Percentiles rank a stretch among this genome's conserved stretches.
These are phyloP conservation scores for Sebastes alutus DNA, from an alignment of 2,797 vertebrate species.

Conservation along the genomic window DNA sequence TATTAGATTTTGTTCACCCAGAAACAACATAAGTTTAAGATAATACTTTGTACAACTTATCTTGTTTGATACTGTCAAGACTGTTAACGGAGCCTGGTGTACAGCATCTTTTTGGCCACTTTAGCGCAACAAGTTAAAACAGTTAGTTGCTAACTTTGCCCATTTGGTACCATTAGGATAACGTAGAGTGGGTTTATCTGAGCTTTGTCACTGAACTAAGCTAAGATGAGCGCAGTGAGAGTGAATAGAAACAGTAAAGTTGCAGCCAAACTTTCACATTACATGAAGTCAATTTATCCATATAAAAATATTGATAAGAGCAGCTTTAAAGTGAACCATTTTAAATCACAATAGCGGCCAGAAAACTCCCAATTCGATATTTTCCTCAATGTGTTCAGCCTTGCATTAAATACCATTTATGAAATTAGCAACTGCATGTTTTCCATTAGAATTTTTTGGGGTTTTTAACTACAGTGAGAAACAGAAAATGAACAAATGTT, in stretches of 20 bases:
- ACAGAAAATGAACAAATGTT: background rate
- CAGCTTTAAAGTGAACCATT: background rate
- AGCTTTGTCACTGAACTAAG: background rate
- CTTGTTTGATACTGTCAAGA: background rate
- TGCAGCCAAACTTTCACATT: background rate
- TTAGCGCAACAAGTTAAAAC: background rate
- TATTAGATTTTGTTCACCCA: background rate
- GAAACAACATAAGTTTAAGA: background rate
- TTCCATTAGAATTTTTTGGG: too few relatives aligned
- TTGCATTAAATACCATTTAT: background rate
- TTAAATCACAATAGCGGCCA: background rate
- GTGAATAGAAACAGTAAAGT: background rate
- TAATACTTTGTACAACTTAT: background rate
- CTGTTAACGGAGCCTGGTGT: background rate
- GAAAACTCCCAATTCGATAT: background rate
- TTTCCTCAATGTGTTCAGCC: background rate
- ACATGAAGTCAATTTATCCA: background rate
- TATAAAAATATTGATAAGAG: background rate
- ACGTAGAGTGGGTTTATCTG: background rate
- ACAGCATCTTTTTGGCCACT: background rate
- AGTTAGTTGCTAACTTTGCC: background rate
- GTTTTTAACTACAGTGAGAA: background rate
- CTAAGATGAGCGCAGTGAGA: background rate
- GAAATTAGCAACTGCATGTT: background rate
- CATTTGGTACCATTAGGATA: too few relatives aligned